Percentiles rank a stretch among this genome's conserved stretches.
phyloP scores from a whole-genome alignment of 2,113 vertebrate species.

The Albula glossodonta region DNA sequence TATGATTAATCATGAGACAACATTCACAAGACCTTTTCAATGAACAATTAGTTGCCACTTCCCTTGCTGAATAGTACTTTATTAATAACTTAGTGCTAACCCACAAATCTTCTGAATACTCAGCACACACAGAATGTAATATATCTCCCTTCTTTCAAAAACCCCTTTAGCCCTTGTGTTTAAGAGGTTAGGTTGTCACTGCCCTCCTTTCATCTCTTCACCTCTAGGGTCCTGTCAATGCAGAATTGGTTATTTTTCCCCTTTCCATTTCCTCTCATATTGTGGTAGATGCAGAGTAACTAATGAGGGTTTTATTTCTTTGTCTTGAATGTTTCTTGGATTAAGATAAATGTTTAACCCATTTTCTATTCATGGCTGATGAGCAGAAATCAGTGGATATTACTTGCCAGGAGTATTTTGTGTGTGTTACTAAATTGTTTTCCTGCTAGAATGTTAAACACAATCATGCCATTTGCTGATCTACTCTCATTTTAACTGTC shows the following conservation, averaged over 20 bases:
- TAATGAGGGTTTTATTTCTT: background rate
- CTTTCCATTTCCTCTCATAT: background rate
- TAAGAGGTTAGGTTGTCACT: background rate
- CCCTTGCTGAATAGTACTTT: background rate
- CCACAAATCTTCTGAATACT: background rate
- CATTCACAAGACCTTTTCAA: background rate
- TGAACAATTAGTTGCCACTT: conserved; percentile 2
- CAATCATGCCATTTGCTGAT: background rate
- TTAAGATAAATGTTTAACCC: background rate
- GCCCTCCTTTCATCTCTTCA: background rate
- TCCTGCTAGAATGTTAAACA: background rate
- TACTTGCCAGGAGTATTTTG: no score
- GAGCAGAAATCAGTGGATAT: background rate
- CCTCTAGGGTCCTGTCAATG: background rate
- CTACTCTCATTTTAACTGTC: conserved; percentile 16
- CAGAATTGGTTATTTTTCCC: background rate
- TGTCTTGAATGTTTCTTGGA: background rate
- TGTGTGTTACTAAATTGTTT: background rate
- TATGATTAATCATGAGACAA: background rate
- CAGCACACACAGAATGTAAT: background rate
- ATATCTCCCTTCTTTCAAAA: background rate
- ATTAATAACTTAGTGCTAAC: background rate
- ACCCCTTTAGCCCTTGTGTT: background rate
- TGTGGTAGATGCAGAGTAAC: background rate
- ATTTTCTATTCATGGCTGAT: background rate